phyloP scores from a whole-genome alignment of 2,888 invertebrate genomes.

The Eupithecia dodoneata region DNA sequence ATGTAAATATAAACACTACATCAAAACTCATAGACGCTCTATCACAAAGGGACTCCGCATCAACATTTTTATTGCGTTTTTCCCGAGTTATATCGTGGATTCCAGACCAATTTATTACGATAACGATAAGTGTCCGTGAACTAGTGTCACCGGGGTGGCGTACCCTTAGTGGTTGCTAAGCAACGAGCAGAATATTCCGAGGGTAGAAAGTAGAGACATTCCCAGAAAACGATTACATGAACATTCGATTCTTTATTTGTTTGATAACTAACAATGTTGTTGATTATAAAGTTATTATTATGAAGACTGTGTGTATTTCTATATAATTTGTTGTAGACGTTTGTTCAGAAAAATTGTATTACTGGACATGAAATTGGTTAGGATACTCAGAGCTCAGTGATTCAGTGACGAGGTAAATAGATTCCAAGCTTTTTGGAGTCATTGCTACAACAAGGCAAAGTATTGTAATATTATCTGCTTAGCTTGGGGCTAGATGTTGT shows the following conservation, averaged over 20 bases:
- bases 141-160: slow-evolving; percentile 71
- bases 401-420: background rate
- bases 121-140: slow-evolving; percentile 81
- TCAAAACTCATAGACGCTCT: slow-evolving; percentile 49
- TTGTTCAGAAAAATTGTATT: background rate
- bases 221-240: slow-evolving; percentile 38
- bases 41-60: slow-evolving; percentile 55
- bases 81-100: slow-evolving; percentile 73
- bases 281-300: slow-evolving; percentile 4
- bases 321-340: background rate
- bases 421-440: background rate
- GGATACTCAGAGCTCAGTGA: background rate
- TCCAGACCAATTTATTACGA: slow-evolving; percentile 81
- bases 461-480: background rate
- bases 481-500: too few species aligned
- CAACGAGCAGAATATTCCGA: slow-evolving; percentile 51
- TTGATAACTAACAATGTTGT: slow-evolving; percentile 7
- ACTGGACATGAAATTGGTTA: background rate
- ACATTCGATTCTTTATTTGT: slow-evolving; percentile 13
- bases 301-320: background rate
- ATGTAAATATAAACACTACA: slow-evolving; percentile 45
- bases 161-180: slow-evolving; percentile 62
- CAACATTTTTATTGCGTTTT: slow-evolving; percentile 72
- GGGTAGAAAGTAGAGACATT: slow-evolving; percentile 43
- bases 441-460: background rate